phyloP scores from a whole-genome alignment of 2,797 vertebrate species.

The Crenichthys baileyi region DNA sequence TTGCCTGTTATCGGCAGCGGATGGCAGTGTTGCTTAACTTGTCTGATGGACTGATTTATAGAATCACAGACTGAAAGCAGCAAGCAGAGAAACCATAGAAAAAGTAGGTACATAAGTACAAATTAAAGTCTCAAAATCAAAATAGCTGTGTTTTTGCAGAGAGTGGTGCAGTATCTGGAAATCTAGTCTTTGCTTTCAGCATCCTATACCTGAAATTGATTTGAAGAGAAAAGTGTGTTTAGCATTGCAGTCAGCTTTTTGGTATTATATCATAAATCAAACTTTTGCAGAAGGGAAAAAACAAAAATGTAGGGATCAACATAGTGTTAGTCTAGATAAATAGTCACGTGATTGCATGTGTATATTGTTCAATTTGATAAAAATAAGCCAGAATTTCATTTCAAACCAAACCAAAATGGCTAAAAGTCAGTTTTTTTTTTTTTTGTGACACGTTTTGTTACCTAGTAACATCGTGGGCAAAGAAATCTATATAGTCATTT shows the following conservation, averaged over 20 bases:
- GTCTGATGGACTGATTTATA: constrained; percentile 4
- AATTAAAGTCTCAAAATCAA: too few relatives aligned
- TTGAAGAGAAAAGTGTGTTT: background rate
- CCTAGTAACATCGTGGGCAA: too few relatives aligned
- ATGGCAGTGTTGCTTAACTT: constrained; percentile 59
- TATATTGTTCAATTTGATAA: too few relatives aligned
- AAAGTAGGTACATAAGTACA: too few relatives aligned
- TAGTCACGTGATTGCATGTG: too few relatives aligned
- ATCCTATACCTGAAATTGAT: background rate
- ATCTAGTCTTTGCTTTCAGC: background rate
- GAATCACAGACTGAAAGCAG: background rate
- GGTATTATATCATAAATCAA: background rate
- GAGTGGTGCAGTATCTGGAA: background rate
- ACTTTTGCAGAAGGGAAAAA: too few relatives aligned
- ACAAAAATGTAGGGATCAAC: too few relatives aligned
- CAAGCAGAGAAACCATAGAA: background rate
- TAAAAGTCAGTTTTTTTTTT: too few relatives aligned
- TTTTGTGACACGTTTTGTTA: too few relatives aligned
- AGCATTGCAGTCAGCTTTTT: background rate
- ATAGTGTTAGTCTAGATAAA: too few relatives aligned
- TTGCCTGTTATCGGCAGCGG: constrained; percentile 43
- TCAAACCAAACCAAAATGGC: background rate
- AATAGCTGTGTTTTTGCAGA: background rate
- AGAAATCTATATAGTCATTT: too few relatives aligned
- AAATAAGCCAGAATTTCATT: background rate